A percentile compares a stretch with the other conserved stretches of the same genome.
Conservation (phyloP, 1,140 invertebrate species). For the Wiebesia pumilae region DNA sequence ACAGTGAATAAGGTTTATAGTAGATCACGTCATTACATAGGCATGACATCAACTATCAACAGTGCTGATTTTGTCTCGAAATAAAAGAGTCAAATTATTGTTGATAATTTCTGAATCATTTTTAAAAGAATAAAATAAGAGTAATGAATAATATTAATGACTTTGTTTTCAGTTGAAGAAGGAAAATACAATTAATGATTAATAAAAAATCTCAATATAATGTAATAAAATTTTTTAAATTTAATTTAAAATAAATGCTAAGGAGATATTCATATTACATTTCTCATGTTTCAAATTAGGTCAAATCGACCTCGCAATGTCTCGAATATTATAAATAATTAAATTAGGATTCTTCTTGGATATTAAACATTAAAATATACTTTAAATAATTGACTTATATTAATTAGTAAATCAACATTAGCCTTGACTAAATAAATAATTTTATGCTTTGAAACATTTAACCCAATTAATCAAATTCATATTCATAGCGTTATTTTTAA, state of each 20-base stretch:
- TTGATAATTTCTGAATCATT: not conserved
- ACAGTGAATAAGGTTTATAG: not conserved
- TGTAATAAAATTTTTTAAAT: not conserved
- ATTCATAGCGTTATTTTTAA: too few species aligned
- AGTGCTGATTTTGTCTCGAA: not conserved
- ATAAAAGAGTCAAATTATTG: not conserved
- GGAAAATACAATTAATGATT: not conserved
- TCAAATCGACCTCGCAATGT: not conserved
- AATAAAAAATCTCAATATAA: not conserved
- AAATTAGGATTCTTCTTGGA: not conserved
- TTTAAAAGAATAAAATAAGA: not conserved
- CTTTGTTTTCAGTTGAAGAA: not conserved
- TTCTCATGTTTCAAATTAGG: not conserved
- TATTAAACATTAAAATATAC: not conserved
- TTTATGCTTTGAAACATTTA: too few species aligned
- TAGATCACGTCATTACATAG: not conserved
- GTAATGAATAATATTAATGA: not conserved
- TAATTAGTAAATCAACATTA: too few species aligned
- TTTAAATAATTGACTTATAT: too few species aligned
- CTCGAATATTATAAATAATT: constrained; percentile 6
- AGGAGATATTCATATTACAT: not conserved
- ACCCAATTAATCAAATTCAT: too few species aligned
- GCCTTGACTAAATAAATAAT: too few species aligned
- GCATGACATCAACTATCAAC: constrained; percentile 1
- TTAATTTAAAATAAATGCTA: not conserved